These are phyloP conservation scores for Platycnemis pennipes DNA, from an alignment of 2,888 invertebrate species.

Conservation along the genomic window DNA sequence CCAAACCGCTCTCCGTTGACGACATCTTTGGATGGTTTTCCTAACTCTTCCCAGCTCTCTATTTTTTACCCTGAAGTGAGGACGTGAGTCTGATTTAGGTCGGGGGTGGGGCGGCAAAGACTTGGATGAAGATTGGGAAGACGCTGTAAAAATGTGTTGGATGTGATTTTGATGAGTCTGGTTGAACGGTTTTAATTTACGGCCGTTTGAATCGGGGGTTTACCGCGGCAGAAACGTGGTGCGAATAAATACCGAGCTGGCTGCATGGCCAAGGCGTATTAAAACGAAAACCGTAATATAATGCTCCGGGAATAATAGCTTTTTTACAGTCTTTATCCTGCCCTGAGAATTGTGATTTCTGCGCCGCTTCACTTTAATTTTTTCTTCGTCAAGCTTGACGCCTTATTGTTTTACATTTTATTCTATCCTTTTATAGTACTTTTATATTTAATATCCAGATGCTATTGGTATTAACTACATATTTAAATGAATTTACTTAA, in stretches of 20 bases:
- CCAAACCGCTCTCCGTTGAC: neutral
- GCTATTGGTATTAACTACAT: too few relatives aligned
- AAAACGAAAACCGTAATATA: neutral
- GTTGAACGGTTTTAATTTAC: conserved; percentile 44
- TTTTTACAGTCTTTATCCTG: neutral
- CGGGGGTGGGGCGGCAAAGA: neutral
- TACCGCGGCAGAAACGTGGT: neutral
- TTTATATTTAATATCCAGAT: too few relatives aligned
- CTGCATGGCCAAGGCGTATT: neutral
- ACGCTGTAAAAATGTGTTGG: conserved; percentile 47
- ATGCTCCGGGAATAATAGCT: neutral
- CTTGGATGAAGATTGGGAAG: neutral
- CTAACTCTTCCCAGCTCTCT: conserved; percentile 6
- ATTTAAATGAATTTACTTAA: too few relatives aligned
- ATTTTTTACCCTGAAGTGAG: neutral
- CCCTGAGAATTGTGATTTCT: neutral
- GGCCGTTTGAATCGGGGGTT: neutral
- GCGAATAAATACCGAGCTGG: neutral
- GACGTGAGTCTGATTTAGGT: conserved; percentile 57
- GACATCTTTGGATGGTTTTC: conserved; percentile 53
- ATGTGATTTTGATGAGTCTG: conserved; percentile 54
- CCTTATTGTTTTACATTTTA: too few relatives aligned
- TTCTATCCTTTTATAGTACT: too few relatives aligned
- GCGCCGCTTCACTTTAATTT: neutral
- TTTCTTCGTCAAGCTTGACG: neutral